Base-by-base conservation (phyloP, 2,113 vertebrate genomes). In the Anser brachyrhynchus region DNA sequence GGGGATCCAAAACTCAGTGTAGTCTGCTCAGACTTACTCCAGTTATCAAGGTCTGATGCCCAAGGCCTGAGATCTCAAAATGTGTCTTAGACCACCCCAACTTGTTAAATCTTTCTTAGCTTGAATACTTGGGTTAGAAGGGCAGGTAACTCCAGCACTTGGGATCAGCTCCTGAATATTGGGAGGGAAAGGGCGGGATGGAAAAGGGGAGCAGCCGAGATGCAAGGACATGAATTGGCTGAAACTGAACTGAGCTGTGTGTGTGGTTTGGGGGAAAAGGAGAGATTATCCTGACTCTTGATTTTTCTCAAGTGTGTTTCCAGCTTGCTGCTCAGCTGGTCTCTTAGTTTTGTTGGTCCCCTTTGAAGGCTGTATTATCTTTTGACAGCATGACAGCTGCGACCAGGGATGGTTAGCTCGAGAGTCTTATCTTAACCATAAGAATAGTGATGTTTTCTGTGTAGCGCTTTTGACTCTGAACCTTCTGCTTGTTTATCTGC, bases 111-210 rank as follows among this genome's bases (percentile, higher is more conserved):
- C 22, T 75, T 4, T 73, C 35, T 84, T 3, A 35, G 76, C 43
- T 88, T 37, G 31, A 49, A 26, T 75, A 33, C 20, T 41, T 59
- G 46, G 18, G 28, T 64, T 9, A 39, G 39, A 90, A 64, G 7
- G 39, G 3, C 29, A 14, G 10, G 9, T 58, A 49, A 54, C 18
- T 88, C 44, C 31, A 44, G 31, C 0, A 0, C 8, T 44, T 26
- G 4, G 4, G 8, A 58, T 85, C 46, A 67, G 0, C 20, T 67
- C 37, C 33, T 67, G 33, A 39, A 44, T 78, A 19, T 10, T 78
- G 62, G 23, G 21, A 19, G 28, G 58, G 18, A 52, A 88, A 72
- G 26, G 22, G 52, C 22, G 5, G 11, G 5, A 35, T 54, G 20
- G 55, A 29, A 23, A 35, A 26, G 18, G 31, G 28, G 6, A 91